Conservation (phyloP, 2,888 invertebrate genomes). For the Dynastes hyllus region DNA sequence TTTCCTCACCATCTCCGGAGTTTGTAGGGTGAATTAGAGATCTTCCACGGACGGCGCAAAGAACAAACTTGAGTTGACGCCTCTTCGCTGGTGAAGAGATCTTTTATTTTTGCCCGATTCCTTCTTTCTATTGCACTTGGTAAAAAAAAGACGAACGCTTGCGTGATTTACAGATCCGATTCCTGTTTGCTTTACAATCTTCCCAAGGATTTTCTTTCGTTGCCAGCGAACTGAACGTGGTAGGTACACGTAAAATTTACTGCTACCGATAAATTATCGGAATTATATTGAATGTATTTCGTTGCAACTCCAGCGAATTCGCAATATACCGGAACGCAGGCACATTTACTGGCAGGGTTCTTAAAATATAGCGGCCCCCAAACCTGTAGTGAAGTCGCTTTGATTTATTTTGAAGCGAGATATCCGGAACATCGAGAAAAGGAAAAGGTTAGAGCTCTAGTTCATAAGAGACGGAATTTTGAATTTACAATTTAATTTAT, state of each 20-base stretch:
- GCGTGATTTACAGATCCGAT: conserved; percentile 23
- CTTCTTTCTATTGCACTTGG: neutral
- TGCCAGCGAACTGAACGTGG: neutral
- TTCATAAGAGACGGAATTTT: too few relatives aligned
- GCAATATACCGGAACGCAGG: too few relatives aligned
- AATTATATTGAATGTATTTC: conserved; percentile 20
- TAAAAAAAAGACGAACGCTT: neutral
- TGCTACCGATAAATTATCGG: conserved; percentile 21
- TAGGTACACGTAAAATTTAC: conserved; percentile 13
- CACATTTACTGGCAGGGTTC: too few relatives aligned
- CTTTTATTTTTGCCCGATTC: neutral
- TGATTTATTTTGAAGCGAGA: too few relatives aligned
- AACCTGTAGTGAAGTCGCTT: too few relatives aligned
- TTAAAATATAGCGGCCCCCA: too few relatives aligned
- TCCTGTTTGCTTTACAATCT: neutral
- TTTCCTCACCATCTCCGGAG: too few relatives aligned
- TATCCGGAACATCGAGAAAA: too few relatives aligned
- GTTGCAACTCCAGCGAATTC: neutral
- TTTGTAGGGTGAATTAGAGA: neutral
- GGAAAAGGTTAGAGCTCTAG: too few relatives aligned
- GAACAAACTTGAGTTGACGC: too few relatives aligned
- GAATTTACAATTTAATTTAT: too few relatives aligned
- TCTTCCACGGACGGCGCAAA: too few relatives aligned
- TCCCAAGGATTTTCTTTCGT: neutral
- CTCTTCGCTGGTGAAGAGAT: neutral